Percentiles rank a stretch among this genome's conserved stretches.
phyloP scores from a whole-genome alignment of 2,113 vertebrate species.

The Syrmaticus mikado region DNA sequence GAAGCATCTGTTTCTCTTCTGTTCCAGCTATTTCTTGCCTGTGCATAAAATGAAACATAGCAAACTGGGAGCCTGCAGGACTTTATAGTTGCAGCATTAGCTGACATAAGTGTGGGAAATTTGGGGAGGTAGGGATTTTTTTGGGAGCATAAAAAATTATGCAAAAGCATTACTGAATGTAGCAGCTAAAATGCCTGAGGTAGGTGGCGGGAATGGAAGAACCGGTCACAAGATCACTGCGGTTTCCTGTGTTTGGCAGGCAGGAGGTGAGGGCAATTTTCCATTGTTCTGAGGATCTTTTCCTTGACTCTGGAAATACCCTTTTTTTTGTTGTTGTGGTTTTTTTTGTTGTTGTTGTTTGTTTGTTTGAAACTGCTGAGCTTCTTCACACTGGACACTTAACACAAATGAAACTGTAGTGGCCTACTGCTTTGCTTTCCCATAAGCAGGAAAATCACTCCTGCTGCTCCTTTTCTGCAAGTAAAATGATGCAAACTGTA shows the following conservation, averaged over 20 bases:
- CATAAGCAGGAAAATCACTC: background rate
- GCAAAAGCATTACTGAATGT: background rate
- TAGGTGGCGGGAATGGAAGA: background rate
- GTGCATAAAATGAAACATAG: background rate
- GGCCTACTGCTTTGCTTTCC: background rate
- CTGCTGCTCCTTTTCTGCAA: background rate
- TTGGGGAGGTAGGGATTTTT: background rate
- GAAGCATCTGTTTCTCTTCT: background rate
- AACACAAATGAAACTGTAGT: background rate
- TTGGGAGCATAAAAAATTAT: background rate
- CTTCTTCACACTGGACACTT: background rate
- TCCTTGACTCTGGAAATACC: slow-evolving; percentile 25
- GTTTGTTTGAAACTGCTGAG: background rate
- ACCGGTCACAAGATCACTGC: background rate
- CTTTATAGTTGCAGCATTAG: background rate
- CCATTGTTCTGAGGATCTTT: slow-evolving; percentile 12
- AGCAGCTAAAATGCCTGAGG: background rate
- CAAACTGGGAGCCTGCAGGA: background rate
- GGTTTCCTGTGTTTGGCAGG: slow-evolving; percentile 22
- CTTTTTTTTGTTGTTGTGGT: background rate
- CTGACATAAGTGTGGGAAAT: background rate
- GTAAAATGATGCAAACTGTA: background rate
- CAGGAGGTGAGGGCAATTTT: slow-evolving; percentile 11
- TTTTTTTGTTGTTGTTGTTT: background rate
- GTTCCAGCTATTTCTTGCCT: background rate